Evolutionary conservation across 2,113 vertebrate genomes (phyloP), one percentile per base, ranked within the genome.

Genomic region (Tyto alba): DNA sequence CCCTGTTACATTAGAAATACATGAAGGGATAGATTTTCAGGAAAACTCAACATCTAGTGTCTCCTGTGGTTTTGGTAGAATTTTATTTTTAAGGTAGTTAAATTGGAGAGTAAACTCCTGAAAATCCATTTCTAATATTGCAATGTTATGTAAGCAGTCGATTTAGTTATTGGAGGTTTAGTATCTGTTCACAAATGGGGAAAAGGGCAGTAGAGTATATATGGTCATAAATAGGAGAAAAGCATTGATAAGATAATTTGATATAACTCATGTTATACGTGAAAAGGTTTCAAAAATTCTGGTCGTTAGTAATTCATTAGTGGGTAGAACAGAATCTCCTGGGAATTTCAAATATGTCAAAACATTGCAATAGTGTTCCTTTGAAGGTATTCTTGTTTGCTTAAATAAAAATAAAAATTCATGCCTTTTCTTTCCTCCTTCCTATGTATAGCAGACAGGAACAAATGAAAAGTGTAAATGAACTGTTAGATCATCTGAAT

Each of bases 401-500:
- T 95, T 94, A 94, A 90, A 74, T 75, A 85, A 88, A 66, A 94
- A 82, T 48, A 74, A 92, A 84, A 97, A 75, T 80, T 93, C 62
- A 83, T 84, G 67, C 38, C 45, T 74, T 40, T 80, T 93, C 86
- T 80, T 92, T 74, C 55, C 83, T 94, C 41, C 63, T 80, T 90
- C 84, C 82, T 78, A 95, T 86, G 82, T 75, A 53, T 73, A 98
- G 95, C 95, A 97, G 98, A 85, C 96, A 98, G 64, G 98, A 98
- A 90, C 91, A 98, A 93, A 96, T 97, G 94, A 94, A 97, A 96
- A 95, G 72, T 82, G 90, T 98, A 52, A 88, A 72, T 63, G 93
- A 97, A 38, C 95, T 97, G 63, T 98, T 99, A 95, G 98, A 99
- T 90, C 98, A 95, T 67, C 96, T 95, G 29, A 95, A 97, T 19